Percentiles rank a stretch among this genome's conserved stretches.
Evolutionary conservation across 2,113 vertebrate species (phyloP).

Genomic region (Nycticebus coucang): DNA sequence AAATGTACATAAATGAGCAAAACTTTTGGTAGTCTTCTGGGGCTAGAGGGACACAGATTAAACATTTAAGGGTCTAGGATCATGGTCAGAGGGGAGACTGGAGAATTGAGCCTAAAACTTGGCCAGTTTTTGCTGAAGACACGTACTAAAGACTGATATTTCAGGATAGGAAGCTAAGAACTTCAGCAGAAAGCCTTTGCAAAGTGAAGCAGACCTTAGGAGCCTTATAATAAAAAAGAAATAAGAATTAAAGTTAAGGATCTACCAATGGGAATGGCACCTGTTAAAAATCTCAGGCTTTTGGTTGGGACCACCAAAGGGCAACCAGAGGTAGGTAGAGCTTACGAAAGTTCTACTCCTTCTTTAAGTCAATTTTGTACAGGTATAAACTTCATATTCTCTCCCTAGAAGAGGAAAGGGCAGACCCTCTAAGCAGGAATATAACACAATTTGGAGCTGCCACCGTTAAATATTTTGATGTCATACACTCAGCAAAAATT

Average conservation of each 20-base stretch:
- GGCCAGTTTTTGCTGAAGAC: not conserved
- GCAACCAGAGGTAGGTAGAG: not conserved
- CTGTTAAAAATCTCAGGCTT: not conserved
- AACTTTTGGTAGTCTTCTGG: not conserved
- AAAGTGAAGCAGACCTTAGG: not conserved
- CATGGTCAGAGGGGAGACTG: not conserved
- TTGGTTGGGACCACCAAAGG: not conserved
- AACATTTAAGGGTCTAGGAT: not conserved
- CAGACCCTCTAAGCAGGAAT: not conserved
- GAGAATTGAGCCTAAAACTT: not conserved
- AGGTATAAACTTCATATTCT: not conserved
- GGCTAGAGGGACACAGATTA: not conserved
- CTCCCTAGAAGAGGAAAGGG: not conserved
- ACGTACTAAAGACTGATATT: constrained; percentile 10
- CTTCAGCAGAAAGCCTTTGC: constrained; percentile 17
- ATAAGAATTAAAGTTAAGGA: not conserved
- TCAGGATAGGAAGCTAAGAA: not conserved
- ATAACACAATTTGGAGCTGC: not conserved
- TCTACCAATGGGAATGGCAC: not conserved
- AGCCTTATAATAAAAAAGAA: not conserved
- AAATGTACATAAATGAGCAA: not conserved
- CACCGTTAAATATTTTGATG: not conserved
- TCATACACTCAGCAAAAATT: not conserved
- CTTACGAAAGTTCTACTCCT: not conserved
- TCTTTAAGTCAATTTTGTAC: not conserved